Evolutionary conservation across 2,888 invertebrate species (phyloP).

Genomic region (Rhagonycha fulva): DNA sequence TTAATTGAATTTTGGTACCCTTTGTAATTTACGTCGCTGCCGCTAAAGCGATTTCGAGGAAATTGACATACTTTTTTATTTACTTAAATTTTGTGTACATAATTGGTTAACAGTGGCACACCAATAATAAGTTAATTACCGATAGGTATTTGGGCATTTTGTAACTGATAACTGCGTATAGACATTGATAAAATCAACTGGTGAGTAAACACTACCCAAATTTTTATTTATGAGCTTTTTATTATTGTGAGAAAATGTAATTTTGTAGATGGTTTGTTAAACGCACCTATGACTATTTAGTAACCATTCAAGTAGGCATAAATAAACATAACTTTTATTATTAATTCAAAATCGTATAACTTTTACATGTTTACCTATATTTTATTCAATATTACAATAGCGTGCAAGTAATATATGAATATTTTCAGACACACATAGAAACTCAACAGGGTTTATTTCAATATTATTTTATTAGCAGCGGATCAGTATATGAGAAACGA

Average conservation of each 20-base stretch:
- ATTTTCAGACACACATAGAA: constrained; percentile 8
- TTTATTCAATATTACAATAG: neutral
- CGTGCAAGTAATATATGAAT: constrained; percentile 6
- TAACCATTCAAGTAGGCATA: neutral
- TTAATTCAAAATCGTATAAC: neutral
- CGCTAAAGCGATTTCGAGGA: constrained; percentile 2
- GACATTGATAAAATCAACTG: neutral
- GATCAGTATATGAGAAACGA: constrained; percentile 33
- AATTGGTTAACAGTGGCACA: neutral
- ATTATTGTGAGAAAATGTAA: neutral
- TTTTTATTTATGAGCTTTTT: neutral
- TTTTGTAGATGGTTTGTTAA: neutral
- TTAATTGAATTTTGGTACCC: neutral
- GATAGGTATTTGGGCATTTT: neutral
- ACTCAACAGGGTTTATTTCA: constrained; percentile 34
- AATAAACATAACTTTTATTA: neutral
- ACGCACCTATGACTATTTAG: neutral
- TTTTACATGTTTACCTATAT: neutral
- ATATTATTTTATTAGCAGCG: constrained; percentile 40
- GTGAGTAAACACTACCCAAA: neutral
- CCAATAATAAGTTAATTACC: neutral
- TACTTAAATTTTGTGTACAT: constrained; percentile 1
- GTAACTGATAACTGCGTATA: neutral
- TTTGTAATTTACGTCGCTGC: neutral
- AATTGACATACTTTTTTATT: constrained; percentile 8